Conservation (phyloP, 2,113 vertebrate species). For the Oncorhynchus clarkii region DNA sequence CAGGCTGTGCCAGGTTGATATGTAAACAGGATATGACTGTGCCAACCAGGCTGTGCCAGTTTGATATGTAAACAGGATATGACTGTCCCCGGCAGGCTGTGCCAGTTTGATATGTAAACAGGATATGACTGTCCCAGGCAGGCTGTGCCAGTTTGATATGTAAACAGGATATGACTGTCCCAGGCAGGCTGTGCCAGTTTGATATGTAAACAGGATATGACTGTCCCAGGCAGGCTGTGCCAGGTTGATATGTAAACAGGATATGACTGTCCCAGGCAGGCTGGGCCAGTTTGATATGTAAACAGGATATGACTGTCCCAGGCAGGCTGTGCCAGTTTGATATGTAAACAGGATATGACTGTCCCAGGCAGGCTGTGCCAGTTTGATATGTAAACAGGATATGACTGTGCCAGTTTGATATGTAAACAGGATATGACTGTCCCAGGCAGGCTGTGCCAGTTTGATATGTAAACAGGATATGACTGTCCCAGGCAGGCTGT, state of each 20-base stretch:
- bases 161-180: not conserved
- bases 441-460: not conserved
- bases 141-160: no score
- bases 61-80: no score
- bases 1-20: not conserved
- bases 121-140: not conserved
- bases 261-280: not conserved
- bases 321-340: no score
- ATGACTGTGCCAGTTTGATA: no score
- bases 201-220: no score
- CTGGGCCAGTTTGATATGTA: no score
- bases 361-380: not conserved
- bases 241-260: no score
- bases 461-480: not conserved
- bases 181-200: no score
- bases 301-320: not conserved
- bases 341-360: not conserved
- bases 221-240: not conserved
- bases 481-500: not conserved
- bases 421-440: not conserved
- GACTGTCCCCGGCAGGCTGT: not conserved
- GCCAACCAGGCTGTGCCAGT: not conserved
- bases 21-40: not conserved
- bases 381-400: no score
- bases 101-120: no score